Base-by-base conservation (phyloP, 92 coral and sea anemone genomes). In the Zoanthus solanderi region DNA sequence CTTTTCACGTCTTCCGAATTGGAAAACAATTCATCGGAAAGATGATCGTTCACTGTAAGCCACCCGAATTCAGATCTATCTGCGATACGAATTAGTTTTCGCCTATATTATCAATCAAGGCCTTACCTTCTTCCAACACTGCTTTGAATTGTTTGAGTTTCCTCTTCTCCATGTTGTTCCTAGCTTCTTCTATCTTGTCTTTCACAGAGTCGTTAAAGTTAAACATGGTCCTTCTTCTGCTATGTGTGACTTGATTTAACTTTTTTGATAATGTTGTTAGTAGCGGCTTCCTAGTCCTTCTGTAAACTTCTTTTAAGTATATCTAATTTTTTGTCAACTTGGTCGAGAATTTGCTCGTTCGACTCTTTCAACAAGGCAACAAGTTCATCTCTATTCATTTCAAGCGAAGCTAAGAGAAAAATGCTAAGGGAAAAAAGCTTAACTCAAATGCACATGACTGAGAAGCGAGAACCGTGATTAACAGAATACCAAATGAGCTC, bases 151-250 rank as follows among this genome's bases (percentile, higher is more conserved):
- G 47, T 11, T 72, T 18, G 18, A 12, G 52, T 37, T 72, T 37
- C 32, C 50, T 34, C 18, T 72, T 37, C 52, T 34, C 76, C 32
- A 72, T 34, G 23, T 42, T 15, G 8, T 18, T 44, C 50, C 17
- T 11, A 72, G 76, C 76, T 42, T 31, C 76, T 72, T 31, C 9
- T 0, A 37, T 11, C 76, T 72, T 72, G 52, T 34, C 52, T 42
- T 72, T 72, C 28, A 37, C 76, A 15, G 52, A 66, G 30, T 66
- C 72, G n/a, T 66, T 66, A 14, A 66, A 66, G 72, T 52, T 53
- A 76, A 76, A 76, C 66, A 30, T 76, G 66, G 66, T 65, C 42
- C 67, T 76, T 76, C 81, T 76, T 76, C 66, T 76, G 23, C 65
- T 44, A 76, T 23, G 23, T 23, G 23, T 23, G 23, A 23, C 23